phyloP scores from a whole-genome alignment of 2,888 invertebrate species.

The Eilema griseolum region DNA sequence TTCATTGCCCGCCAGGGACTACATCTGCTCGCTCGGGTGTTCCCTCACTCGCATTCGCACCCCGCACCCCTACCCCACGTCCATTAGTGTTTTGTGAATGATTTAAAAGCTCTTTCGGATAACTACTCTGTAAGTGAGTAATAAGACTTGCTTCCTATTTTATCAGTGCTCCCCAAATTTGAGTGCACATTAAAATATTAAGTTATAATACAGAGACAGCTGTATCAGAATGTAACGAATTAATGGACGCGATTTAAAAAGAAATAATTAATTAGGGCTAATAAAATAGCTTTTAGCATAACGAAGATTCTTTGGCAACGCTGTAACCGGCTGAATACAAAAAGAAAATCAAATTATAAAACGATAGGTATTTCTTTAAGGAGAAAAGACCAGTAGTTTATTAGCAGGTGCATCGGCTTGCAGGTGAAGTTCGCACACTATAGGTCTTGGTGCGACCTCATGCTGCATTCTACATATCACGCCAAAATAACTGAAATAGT shows the following conservation, averaged over 20 bases:
- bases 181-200: slow-evolving; percentile 86
- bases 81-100: slow-evolving; percentile 88
- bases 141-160: slow-evolving; percentile 86
- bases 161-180: slow-evolving; percentile 86
- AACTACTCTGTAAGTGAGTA: slow-evolving; percentile 87
- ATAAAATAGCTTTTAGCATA: slow-evolving; percentile 56
- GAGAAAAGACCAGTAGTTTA: too few species aligned
- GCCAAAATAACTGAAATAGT: too few species aligned
- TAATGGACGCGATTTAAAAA: slow-evolving; percentile 58
- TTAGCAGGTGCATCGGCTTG: too few species aligned
- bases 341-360: too few species aligned
- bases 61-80: slow-evolving; percentile 77
- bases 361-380: too few species aligned
- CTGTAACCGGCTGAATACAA: slow-evolving; percentile 36
- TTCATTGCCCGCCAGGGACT: slow-evolving; percentile 84
- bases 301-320: slow-evolving; percentile 51
- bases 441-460: too few species aligned
- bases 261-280: slow-evolving; percentile 45
- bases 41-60: slow-evolving; percentile 51
- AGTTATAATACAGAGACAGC: slow-evolving; percentile 60
- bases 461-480: too few species aligned
- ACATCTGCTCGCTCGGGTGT: slow-evolving; percentile 70
- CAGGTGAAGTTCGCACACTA: too few species aligned
- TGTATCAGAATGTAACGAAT: slow-evolving; percentile 49
- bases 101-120: slow-evolving; percentile 88